Percentiles rank a stretch among this genome's conserved stretches.
These are phyloP conservation scores for Portunus trituberculatus DNA, from an alignment of 1,140 invertebrate genomes.

Conservation along the genomic window DNA sequence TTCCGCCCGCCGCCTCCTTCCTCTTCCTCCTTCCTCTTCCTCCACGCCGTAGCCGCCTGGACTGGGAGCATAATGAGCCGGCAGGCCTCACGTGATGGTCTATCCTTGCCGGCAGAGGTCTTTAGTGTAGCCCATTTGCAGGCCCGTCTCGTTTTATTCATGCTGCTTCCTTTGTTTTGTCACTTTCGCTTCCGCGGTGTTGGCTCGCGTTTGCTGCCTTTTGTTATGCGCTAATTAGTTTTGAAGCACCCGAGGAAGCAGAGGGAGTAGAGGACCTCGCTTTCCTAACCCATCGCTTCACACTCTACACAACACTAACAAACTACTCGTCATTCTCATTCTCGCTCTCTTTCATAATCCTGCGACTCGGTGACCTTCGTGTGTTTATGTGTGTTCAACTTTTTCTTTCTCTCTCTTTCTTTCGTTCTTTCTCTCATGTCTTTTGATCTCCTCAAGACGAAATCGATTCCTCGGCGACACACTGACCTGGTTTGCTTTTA, in stretches of 20 bases:
- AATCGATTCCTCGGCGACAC: background rate
- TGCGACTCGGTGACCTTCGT: conserved; percentile 16
- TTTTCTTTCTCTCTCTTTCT: background rate
- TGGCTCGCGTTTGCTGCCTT: background rate
- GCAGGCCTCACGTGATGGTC: background rate
- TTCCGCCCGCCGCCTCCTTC: background rate
- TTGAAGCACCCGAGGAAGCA: too few relatives aligned
- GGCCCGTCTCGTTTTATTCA: background rate
- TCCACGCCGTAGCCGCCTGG: background rate
- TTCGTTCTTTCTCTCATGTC: background rate
- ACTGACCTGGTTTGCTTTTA: background rate
- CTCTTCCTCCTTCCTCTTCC: background rate
- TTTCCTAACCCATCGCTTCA: too few relatives aligned
- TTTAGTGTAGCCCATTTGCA: background rate
- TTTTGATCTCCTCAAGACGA: conserved; percentile 5
- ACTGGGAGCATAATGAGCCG: background rate
- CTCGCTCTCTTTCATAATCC: background rate
- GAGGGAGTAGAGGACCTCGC: too few relatives aligned
- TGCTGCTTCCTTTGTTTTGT: background rate
- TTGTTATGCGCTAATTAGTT: background rate
- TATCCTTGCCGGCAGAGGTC: conserved; percentile 2
- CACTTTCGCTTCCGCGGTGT: background rate
- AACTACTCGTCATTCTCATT: too few relatives aligned
- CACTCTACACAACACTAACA: too few relatives aligned
- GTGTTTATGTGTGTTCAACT: background rate